A percentile compares a stretch with the other conserved stretches of the same genome.
Evolutionary conservation across 2,888 invertebrate genomes (phyloP).

Genomic region (Abscondita cerata): DNA sequence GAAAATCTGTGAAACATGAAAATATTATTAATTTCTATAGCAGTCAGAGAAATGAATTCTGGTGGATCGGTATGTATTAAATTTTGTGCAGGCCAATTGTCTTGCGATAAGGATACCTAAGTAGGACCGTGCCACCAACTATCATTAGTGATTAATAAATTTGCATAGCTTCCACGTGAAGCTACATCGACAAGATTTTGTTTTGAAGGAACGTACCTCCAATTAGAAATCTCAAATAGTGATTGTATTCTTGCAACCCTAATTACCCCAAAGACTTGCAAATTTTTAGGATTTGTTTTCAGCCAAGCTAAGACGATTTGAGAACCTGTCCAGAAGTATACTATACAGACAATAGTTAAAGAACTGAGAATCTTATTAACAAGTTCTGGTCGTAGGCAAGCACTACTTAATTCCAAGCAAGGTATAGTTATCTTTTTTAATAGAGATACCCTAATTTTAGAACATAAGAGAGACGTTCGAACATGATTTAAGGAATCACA

Average conservation of each 20-base stretch:
- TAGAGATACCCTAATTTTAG: constrained; percentile 21
- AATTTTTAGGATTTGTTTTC: neutral
- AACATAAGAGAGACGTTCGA: constrained; percentile 12
- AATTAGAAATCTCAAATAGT: neutral
- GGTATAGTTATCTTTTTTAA: constrained; percentile 22
- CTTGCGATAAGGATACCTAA: neutral
- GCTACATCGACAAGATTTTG: constrained; percentile 5
- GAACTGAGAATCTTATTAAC: neutral
- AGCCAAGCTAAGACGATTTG: constrained; percentile 11
- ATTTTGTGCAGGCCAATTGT: neutral
- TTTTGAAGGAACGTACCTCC: neutral
- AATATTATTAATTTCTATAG: no score
- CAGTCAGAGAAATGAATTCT: no score
- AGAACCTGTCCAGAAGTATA: constrained; percentile 5
- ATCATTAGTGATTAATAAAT: neutral
- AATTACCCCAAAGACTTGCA: neutral
- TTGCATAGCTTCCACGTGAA: neutral
- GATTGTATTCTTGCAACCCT: neutral
- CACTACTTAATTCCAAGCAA: constrained; percentile 21
- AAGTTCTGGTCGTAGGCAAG: constrained; percentile 12
- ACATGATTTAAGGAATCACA: neutral
- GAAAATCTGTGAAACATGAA: no score
- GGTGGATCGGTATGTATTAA: no score
- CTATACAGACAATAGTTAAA: neutral
- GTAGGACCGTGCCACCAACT: constrained; percentile 6